These are phyloP conservation scores for Acholoe squamosa DNA, from an alignment of 2,888 invertebrate genomes.

Conservation along the genomic window DNA sequence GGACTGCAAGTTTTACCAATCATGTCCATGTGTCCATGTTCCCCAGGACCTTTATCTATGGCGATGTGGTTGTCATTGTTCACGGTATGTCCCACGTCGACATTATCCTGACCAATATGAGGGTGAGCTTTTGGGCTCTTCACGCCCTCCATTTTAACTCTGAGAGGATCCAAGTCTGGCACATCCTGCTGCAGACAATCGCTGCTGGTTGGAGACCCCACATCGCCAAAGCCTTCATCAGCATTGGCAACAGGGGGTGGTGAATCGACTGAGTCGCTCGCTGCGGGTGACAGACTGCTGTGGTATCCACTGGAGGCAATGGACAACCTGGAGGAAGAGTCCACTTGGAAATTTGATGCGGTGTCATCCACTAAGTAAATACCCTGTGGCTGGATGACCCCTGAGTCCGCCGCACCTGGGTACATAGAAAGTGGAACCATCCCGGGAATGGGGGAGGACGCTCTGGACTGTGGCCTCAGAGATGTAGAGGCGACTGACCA, in stretches of 20 bases:
- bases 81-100: neutral
- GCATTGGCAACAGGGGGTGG: neutral
- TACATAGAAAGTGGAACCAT: neutral
- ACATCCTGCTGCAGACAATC: neutral
- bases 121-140: neutral
- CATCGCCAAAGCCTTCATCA: neutral
- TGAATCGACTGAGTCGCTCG: neutral
- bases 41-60: neutral
- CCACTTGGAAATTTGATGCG: neutral
- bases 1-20: neutral
- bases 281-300: neutral
- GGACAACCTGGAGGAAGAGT: neutral
- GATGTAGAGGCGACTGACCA: neutral
- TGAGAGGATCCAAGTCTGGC: neutral
- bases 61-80: too few relatives aligned
- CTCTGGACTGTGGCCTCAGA: neutral
- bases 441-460: neutral
- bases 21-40: neutral
- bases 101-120: neutral
- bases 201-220: neutral
- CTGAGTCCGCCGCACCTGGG: neutral
- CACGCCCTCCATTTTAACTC: neutral
- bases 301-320: constrained; percentile 34
- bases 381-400: too few relatives aligned
- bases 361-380: neutral